A percentile compares a stretch with the other conserved stretches of the same genome.
Evolutionary conservation across 2,797 vertebrate species (phyloP).

Genomic region (Parauchenoglanis ngamensis): DNA sequence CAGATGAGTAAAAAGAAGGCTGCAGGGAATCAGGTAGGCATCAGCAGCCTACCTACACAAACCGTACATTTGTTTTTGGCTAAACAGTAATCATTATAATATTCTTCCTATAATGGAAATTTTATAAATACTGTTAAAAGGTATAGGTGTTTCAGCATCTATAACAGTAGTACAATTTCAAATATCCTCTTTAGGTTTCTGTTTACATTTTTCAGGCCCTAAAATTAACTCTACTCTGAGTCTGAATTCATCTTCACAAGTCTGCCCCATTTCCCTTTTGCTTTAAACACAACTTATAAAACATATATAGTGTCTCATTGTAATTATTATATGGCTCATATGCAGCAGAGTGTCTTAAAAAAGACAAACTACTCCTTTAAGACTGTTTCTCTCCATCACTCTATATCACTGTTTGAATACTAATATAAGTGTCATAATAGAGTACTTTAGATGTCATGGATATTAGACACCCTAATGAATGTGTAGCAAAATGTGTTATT

Average conservation of each 20-base stretch:
- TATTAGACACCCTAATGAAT: not conserved
- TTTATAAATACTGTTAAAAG: slow-evolving; percentile 1
- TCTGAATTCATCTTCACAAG: not conserved
- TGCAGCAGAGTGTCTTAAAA: not conserved
- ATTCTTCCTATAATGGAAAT: not conserved
- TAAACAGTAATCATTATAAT: not conserved
- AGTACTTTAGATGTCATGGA: not conserved
- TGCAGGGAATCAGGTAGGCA: slow-evolving; percentile 88
- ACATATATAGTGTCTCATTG: not conserved
- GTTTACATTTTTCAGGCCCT: not conserved
- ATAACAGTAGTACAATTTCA: not conserved
- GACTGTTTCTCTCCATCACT: not conserved
- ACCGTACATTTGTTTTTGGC: not conserved
- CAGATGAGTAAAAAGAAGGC: slow-evolving; percentile 93
- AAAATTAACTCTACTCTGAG: not conserved
- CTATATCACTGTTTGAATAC: not conserved
- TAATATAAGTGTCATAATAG: not conserved
- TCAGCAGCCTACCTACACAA: slow-evolving; percentile 9
- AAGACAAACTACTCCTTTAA: not conserved
- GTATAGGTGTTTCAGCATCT: not conserved
- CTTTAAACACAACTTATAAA: not conserved
- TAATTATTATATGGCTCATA: not conserved
- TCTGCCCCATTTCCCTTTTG: not conserved
- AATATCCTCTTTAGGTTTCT: not conserved
- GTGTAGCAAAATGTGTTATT: not conserved